Evolutionary conservation across 2,113 vertebrate species (phyloP), one percentile per base, ranked within the genome.

Genomic region (Tyrannus savana): DNA sequence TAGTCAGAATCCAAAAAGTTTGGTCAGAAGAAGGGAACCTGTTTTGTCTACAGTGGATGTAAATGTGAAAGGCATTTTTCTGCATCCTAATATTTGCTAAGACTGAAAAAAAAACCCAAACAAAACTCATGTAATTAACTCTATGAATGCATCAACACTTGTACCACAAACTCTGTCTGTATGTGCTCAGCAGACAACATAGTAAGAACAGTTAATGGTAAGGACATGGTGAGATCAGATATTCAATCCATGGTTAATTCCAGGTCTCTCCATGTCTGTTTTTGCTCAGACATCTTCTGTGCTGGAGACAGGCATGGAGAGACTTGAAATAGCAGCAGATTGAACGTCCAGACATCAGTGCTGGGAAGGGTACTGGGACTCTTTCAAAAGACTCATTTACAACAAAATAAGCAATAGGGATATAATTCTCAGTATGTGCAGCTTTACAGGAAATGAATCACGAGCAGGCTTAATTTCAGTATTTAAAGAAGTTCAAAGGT

Each of bases 401-500:
- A 74, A 55, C 84, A 79, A 50, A 80, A 53, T 56, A 76, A 86
- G 75, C 58, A 50, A 33, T 50, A 55, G 63, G 27, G 30, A 28
- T 84, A 52, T 50, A 47, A 28, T 71, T 78, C 49, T 84, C 30
- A 17, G 28, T 50, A 25, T 47, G 46, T 4, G 5, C 46, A 50
- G 64, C 64, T 90, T 86, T 74, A 90, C 27, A 50, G 64, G 64
- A 90, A 77, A 59, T 28, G 22, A 66, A 55, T 94, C 80, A 64
- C 28, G 71, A 68, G 69, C 19, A 33, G 68, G 78, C 62, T 93
- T 73, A 59, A n/a, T 91, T 94, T 82, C 62, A 82, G 12, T 87
- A 44, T 93, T 93, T 87, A 56, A 87, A 84, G 62, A 55, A 76
- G 90, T 85, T 93, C 53, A 95, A 22, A 91, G 74, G 73, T 81